phyloP scores from a whole-genome alignment of 1,140 invertebrate species.

The Zaprionus africanus region DNA sequence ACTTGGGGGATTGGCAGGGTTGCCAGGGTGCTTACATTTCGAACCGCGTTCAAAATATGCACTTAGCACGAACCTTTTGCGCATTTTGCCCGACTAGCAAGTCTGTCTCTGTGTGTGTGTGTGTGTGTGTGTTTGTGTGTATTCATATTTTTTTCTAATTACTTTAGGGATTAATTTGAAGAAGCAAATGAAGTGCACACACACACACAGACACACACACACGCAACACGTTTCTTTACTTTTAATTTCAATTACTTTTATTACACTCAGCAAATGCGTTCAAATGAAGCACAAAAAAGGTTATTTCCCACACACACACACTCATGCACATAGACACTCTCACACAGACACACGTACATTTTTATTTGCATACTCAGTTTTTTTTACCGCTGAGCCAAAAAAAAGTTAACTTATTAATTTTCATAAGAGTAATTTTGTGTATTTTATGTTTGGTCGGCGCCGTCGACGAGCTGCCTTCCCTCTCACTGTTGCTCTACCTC shows the following conservation, averaged over 20 bases:
- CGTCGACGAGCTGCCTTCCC: background rate
- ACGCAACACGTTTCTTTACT: conserved; percentile 82
- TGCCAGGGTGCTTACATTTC: conserved; percentile 52
- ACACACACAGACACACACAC: conserved; percentile 44
- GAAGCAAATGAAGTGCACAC: conserved; percentile 70
- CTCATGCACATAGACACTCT: conserved; percentile 17
- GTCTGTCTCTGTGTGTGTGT: background rate
- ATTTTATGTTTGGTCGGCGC: conserved; percentile 66
- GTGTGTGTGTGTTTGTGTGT: conserved; percentile 10
- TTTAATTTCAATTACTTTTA: conserved; percentile 84
- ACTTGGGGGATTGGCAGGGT: background rate
- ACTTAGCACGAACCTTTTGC: conserved; percentile 74
- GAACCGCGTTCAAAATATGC: conserved; percentile 67
- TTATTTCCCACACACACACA: conserved; percentile 22
- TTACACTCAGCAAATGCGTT: conserved; percentile 73
- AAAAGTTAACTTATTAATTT: conserved; percentile 83
- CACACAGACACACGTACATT: conserved; percentile 21
- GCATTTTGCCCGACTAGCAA: background rate
- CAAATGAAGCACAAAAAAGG: conserved; percentile 72
- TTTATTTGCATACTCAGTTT: conserved; percentile 10
- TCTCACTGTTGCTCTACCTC: background rate
- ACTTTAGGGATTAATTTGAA: conserved; percentile 82
- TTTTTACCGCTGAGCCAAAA: conserved; percentile 41
- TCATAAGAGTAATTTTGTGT: conserved; percentile 84
- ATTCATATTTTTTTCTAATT: conserved; percentile 71